Conservation (phyloP, 2,888 invertebrate species). For the Caenorhabditis sp. region DNA sequence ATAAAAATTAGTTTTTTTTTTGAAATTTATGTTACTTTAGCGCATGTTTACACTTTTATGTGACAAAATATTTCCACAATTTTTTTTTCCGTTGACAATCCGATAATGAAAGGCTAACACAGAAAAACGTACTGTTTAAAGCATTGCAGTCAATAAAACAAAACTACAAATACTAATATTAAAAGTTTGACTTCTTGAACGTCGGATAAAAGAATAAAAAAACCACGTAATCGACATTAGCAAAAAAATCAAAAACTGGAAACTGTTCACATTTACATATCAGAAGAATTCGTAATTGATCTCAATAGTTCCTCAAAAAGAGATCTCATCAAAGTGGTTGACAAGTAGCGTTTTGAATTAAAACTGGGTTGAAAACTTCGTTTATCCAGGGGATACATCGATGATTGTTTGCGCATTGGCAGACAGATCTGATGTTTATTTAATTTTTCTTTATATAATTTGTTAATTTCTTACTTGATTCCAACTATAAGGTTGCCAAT, state of each 20-base stretch:
- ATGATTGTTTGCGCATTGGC: constrained; percentile 28
- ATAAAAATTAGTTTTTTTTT: no score
- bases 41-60: no score
- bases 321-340: neutral
- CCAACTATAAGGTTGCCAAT: constrained; percentile 34
- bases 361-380: constrained; percentile 34
- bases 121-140: no score
- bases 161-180: no score
- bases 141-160: no score
- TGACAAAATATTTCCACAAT: no score
- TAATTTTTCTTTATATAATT: neutral
- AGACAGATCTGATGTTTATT: neutral
- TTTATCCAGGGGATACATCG: neutral
- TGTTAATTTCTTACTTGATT: constrained; percentile 26
- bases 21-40: no score
- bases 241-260: constrained; percentile 5
- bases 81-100: no score
- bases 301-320: neutral
- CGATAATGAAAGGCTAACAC: no score
- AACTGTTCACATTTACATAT: constrained; percentile 22
- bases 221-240: constrained; percentile 12
- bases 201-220: no score
- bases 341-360: constrained; percentile 37
- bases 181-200: no score
- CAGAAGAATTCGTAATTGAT: neutral